A percentile compares a stretch with the other conserved stretches of the same genome.
Conservation (phyloP, 1,140 invertebrate species). For the Galendromus occidentalis region DNA sequence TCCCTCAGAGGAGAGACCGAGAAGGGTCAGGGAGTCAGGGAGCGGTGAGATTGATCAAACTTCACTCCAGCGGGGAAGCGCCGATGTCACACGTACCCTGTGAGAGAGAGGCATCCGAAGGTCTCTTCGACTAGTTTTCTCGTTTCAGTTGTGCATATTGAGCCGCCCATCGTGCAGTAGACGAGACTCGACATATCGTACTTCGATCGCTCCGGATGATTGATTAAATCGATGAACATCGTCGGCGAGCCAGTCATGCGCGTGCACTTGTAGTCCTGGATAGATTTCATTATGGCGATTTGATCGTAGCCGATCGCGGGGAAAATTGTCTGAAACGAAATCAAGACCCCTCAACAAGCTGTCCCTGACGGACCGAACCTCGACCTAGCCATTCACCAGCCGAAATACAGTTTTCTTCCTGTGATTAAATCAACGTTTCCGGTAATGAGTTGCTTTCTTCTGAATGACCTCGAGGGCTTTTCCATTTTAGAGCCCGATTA, state of each 20-base stretch:
- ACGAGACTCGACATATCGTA: background rate
- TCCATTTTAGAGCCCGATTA: too few relatives aligned
- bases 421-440: too few relatives aligned
- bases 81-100: background rate
- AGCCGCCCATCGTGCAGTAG: background rate
- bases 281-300: background rate
- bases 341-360: too few relatives aligned
- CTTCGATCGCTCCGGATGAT: constrained; percentile 20
- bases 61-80: too few relatives aligned
- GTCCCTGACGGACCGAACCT: too few relatives aligned
- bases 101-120: background rate
- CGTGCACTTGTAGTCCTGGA: background rate
- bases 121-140: background rate
- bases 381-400: too few relatives aligned
- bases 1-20: too few relatives aligned
- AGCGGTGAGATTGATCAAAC: too few relatives aligned
- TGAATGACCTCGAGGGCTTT: too few relatives aligned
- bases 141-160: background rate
- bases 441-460: too few relatives aligned
- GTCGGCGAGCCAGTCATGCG: constrained; percentile 24
- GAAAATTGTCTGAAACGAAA: background rate
- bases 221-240: constrained; percentile 35
- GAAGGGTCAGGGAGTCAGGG: too few relatives aligned
- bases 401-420: too few relatives aligned
- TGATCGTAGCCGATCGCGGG: background rate